Evolutionary conservation across 2,888 invertebrate species (phyloP).

Genomic region (Hirtodrosophila alboralis): DNA sequence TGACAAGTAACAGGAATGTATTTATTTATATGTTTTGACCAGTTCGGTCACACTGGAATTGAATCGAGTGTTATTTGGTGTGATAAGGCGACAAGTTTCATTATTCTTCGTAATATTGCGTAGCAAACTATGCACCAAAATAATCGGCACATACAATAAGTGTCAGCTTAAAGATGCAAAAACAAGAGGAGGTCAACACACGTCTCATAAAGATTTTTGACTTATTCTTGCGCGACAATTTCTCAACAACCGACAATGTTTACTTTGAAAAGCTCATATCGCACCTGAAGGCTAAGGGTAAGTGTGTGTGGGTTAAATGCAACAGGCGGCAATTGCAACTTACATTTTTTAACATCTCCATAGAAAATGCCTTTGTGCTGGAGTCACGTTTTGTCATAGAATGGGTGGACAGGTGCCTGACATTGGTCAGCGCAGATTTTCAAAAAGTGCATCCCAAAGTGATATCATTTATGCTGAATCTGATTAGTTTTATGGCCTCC

Average conservation of each 20-base stretch:
- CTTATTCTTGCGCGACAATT: constrained; percentile 75
- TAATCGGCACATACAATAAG: constrained; percentile 4
- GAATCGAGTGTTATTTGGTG: constrained; percentile 48
- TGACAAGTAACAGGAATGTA: constrained; percentile 6
- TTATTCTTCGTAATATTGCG: constrained; percentile 53
- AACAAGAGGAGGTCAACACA: constrained; percentile 66
- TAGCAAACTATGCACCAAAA: constrained; percentile 45
- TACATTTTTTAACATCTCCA: constrained; percentile 4
- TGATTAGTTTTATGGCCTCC: constrained; percentile 86
- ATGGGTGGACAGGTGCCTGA: constrained; percentile 84
- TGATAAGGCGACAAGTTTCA: constrained; percentile 64
- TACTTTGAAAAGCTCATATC: constrained; percentile 88
- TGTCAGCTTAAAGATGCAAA: constrained; percentile 54
- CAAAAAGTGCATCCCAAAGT: constrained; percentile 84
- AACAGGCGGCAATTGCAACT: constrained; percentile 37
- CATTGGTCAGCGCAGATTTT: constrained; percentile 81
- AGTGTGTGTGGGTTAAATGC: constrained; percentile 70
- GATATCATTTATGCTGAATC: constrained; percentile 87
- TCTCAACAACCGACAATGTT: constrained; percentile 85
- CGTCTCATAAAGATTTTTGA: constrained; percentile 77
- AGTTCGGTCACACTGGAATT: constrained; percentile 34
- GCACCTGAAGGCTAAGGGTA: constrained; percentile 86
- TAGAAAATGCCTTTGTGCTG: constrained; percentile 82
- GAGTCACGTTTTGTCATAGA: constrained; percentile 82
- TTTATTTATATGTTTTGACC: neutral